phyloP scores from a whole-genome alignment of 1,140 invertebrate genomes.

The Pollicipes pollicipes region DNA sequence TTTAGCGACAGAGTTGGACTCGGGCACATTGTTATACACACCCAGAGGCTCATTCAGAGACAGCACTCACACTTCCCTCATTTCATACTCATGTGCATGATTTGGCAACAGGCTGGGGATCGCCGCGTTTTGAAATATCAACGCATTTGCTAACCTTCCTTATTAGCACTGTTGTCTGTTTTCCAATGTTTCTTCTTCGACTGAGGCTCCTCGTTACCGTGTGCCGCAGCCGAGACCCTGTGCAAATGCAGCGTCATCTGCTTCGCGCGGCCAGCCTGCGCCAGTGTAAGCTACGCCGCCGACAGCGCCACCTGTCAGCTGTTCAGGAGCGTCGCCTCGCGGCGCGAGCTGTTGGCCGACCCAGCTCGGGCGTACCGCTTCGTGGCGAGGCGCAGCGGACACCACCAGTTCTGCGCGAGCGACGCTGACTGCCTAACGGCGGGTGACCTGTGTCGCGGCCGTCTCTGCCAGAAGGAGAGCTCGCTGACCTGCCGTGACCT shows the following conservation, averaged over 20 bases:
- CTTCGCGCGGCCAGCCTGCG: neutral
- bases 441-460: neutral
- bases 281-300: neutral
- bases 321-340: neutral
- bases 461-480: neutral
- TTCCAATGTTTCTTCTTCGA: too few species aligned
- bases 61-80: too few species aligned
- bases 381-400: neutral
- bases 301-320: neutral
- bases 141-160: too few species aligned
- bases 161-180: too few species aligned
- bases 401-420: neutral
- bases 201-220: too few species aligned
- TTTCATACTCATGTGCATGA: too few species aligned
- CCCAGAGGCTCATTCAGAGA: too few species aligned
- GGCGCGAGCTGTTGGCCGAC: neutral
- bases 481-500: neutral
- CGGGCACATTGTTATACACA: too few species aligned
- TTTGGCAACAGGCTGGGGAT: too few species aligned
- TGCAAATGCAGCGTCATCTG: neutral
- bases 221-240: neutral
- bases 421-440: neutral
- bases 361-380: neutral
- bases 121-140: too few species aligned
- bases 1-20: too few species aligned